Percentiles rank a stretch among this genome's conserved stretches.
Conservation (phyloP, 2,888 invertebrate species). For the Netelia melanura region DNA sequence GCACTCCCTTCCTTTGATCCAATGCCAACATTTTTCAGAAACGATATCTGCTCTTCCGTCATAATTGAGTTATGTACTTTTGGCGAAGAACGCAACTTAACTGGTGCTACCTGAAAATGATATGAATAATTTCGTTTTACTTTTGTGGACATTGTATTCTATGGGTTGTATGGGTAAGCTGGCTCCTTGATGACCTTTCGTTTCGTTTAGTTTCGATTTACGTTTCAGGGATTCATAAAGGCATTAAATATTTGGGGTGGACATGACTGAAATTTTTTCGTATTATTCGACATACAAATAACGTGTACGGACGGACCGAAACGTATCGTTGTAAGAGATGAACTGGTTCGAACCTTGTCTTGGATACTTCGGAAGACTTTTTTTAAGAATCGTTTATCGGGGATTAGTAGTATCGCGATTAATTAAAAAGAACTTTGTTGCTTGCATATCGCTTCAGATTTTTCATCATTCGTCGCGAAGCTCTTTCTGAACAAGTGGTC, state of each 20-base stretch:
- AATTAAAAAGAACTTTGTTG: too few species aligned
- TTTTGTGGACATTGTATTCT: background rate
- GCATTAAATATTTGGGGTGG: background rate
- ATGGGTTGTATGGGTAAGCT: background rate
- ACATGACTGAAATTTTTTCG: too few species aligned
- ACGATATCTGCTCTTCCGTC: constrained; percentile 65
- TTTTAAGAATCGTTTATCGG: too few species aligned
- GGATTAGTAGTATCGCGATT: too few species aligned
- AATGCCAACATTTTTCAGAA: constrained; percentile 57
- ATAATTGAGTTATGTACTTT: constrained; percentile 57
- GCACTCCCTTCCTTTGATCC: constrained; percentile 5
- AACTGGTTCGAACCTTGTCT: background rate
- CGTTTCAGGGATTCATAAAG: background rate
- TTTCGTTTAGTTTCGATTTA: too few species aligned
- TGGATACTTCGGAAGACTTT: background rate
- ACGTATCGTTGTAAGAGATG: background rate
- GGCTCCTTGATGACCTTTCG: background rate
- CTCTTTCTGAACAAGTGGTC: too few species aligned
- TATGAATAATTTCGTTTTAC: constrained; percentile 1
- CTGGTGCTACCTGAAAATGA: constrained; percentile 70
- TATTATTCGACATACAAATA: too few species aligned
- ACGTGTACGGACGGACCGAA: background rate
- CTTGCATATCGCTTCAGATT: too few species aligned
- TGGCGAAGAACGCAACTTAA: constrained; percentile 46
- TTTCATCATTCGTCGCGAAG: too few species aligned